Base-by-base conservation (phyloP, 2,797 vertebrate species). In the Forpus xanthops region DNA sequence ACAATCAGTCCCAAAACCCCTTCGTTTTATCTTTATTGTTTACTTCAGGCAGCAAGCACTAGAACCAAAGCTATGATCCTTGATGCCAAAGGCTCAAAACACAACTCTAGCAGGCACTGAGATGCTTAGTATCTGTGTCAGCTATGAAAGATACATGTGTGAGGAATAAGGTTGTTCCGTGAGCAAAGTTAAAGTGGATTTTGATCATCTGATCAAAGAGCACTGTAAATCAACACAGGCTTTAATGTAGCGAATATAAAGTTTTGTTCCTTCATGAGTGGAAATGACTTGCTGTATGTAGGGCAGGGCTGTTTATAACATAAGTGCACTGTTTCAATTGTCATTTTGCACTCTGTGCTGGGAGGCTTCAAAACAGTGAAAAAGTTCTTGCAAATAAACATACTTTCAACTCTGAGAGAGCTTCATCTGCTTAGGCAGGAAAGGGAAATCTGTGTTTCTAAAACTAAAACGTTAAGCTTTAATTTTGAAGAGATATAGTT, bases 141-240 rank as follows among this genome's bases (percentile, higher is more conserved):
- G 42, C 53, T 39, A 18, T 62, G 78, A 93, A 89, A 60, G 89
- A 94, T 87, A 53, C 19, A 47, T 62, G 52, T 50, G 68, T 4
- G 3, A 87, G 50, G 25, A 87, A 24, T n/a, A 77, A 85, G 39
- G 62, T 24, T 87, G 64, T 76, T 87, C 65, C 0, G 1, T 27
- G 78, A 87, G 33, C 42, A 87, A 66, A 0, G 1, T 62, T 93
- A 80, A 85, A 94, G 78, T 31, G 49, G 13, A 37, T 45, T 96
- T 97, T 96, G 92, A 94, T 96, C 85, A 62, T 85, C 58, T 92
- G 90, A 95, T 97, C 93, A 96, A 96, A 96, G 87, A 68, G 23
- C 21, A 20, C 68, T 93, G 89, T 80, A 91, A 93, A 95, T 94
- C 90, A 89, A 35, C 18, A 2, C 1, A 18, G 50, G 13, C 66